Evolutionary conservation across 2,113 vertebrate species (phyloP), one percentile per base, ranked within the genome.

Genomic region (Neotoma lepida): DNA sequence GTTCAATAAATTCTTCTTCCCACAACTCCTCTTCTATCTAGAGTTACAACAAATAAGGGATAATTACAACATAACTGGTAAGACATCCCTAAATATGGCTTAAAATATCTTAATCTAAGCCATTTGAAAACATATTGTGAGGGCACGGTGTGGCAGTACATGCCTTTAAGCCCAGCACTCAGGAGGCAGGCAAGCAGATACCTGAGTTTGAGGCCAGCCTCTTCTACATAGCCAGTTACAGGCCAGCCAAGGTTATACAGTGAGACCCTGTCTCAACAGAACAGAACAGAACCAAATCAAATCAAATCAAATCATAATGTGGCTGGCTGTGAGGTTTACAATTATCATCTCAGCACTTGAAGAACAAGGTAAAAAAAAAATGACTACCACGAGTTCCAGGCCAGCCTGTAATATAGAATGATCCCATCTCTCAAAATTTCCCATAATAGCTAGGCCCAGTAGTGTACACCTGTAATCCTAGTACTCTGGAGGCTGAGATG

Each of bases 1-100:
- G 98, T 97, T 99, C 99, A 14, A 99, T 99, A 95, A 99, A 99
- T 97, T 99, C 99, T 97, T 99, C 99, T 98, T 99, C 99, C 99
- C 98, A 99, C 97, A 99, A 98, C 97, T 99, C 99, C 98, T 99
- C 99, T 97, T 99, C 99, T 76, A 99, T 99, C 99, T 99, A 92
- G 28, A 96, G 92, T 97, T 95, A 95, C 9, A 93, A 82, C 44
- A 97, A 81, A 93, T 81, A 96, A 81, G 94, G 26, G 33, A 86
- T 91, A 95, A 93, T 96, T 81, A 88, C 26, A 95, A 68, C 6
- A 95, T 6, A 56, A 5, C 63, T 92, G 26, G 26, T 95, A 95
- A 95, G 49, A 51, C 33, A 91, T 56, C 54, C 82, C 35, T 93
- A 92, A n/a, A 4, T 90, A 94, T 24, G 33, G 61, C 71, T 92